These are phyloP conservation scores for Autographa pulchrina DNA, from an alignment of 2,888 invertebrate genomes.

Conservation along the genomic window DNA sequence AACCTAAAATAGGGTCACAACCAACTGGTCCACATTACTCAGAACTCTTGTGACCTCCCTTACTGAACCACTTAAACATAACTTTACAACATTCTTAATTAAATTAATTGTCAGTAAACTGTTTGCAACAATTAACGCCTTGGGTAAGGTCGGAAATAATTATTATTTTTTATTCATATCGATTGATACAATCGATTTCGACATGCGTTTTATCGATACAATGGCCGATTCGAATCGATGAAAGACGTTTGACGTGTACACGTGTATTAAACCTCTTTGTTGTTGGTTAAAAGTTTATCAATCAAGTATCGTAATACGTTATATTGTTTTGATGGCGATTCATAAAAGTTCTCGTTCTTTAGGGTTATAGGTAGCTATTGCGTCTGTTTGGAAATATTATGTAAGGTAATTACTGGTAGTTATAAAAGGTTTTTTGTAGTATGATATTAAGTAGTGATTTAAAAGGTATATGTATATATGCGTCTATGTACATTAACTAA, in stretches of 20 bases:
- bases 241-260: conserved; percentile 71
- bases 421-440: conserved; percentile 8
- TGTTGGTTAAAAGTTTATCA: conserved; percentile 57
- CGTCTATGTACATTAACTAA: too few relatives aligned
- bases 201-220: conserved; percentile 79
- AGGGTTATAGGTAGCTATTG: conserved; percentile 52
- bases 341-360: conserved; percentile 38
- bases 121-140: conserved; percentile 79
- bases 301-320: conserved; percentile 49
- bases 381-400: conserved; percentile 25
- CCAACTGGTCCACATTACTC: conserved; percentile 43
- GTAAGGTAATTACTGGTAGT: conserved; percentile 36
- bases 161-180: conserved; percentile 71
- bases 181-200: conserved; percentile 81
- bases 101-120: conserved; percentile 80
- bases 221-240: conserved; percentile 80
- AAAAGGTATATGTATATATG: too few relatives aligned
- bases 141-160: conserved; percentile 85
- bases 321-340: conserved; percentile 56
- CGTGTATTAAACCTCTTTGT: conserved; percentile 62
- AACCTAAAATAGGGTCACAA: conserved; percentile 17
- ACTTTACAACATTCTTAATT: conserved; percentile 76
- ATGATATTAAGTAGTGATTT: not conserved
- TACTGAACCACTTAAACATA: conserved; percentile 69
- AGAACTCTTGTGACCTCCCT: conserved; percentile 59